Percentiles rank a stretch among this genome's conserved stretches.
Conservation (phyloP, 1,140 invertebrate species). For the Trichoplusia ni region DNA sequence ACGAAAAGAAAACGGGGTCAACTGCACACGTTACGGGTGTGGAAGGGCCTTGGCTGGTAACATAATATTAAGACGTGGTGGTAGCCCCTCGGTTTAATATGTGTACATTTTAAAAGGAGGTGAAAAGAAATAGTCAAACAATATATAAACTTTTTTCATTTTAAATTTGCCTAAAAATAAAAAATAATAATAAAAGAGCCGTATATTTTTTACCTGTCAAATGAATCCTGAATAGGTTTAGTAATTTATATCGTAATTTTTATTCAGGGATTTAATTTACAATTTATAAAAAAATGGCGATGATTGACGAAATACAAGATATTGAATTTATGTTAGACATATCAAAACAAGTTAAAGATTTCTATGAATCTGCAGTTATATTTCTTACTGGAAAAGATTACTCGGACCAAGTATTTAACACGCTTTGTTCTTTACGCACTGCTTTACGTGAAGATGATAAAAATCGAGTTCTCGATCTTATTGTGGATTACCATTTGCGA, state of each 20-base stretch:
- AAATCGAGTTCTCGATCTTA: slow-evolving; percentile 56
- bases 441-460: slow-evolving; percentile 52
- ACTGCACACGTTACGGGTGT: too few species aligned
- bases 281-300: slow-evolving; percentile 47
- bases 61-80: too few species aligned
- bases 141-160: too few species aligned
- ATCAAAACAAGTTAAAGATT: slow-evolving; percentile 64
- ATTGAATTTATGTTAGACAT: slow-evolving; percentile 65
- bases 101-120: too few species aligned
- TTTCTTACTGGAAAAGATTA: slow-evolving; percentile 69
- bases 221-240: too few species aligned
- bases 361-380: slow-evolving; percentile 69
- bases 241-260: background rate
- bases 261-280: background rate
- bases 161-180: too few species aligned
- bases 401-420: slow-evolving; percentile 64
- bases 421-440: slow-evolving; percentile 56
- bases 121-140: too few species aligned
- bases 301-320: slow-evolving; percentile 25
- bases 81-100: too few species aligned
- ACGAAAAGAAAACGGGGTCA: too few species aligned
- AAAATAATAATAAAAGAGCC: too few species aligned
- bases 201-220: too few species aligned
- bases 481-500: slow-evolving; percentile 68
- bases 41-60: too few species aligned